phyloP scores from a whole-genome alignment of 2,113 vertebrate species.

The Centropristis striata region DNA sequence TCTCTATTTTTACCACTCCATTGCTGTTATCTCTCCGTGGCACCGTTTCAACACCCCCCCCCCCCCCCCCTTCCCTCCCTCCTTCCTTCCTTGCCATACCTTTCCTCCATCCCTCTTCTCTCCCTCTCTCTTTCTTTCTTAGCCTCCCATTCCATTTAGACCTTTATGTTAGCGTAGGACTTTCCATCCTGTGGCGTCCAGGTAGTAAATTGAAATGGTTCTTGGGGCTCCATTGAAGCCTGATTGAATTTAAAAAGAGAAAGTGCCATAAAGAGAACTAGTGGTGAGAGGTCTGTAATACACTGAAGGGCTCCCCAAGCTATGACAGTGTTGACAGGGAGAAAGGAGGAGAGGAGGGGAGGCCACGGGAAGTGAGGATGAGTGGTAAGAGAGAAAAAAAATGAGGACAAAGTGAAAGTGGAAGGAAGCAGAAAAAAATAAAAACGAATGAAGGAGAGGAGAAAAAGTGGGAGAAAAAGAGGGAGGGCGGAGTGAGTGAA shows the following conservation, averaged over 20 bases:
- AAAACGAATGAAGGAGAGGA: neutral
- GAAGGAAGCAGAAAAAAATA: neutral
- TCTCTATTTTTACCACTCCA: slow-evolving; percentile 71
- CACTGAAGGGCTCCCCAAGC: slow-evolving; percentile 69
- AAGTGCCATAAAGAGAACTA: slow-evolving; percentile 76
- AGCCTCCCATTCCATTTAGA: slow-evolving; percentile 64
- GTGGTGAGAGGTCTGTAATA: slow-evolving; percentile 74
- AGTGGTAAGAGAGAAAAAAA: neutral
- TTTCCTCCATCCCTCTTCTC: slow-evolving; percentile 46
- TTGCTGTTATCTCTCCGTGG: slow-evolving; percentile 67
- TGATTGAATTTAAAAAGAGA: slow-evolving; percentile 82
- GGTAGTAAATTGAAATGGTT: slow-evolving; percentile 81
- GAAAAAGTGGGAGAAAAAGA: neutral
- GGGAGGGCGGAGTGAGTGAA: slow-evolving; percentile 22
- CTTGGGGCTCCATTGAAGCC: slow-evolving; percentile 71
- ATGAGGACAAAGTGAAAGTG: slow-evolving; percentile 29
- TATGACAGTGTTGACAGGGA: slow-evolving; percentile 64
- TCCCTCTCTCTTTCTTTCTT: slow-evolving; percentile 23
- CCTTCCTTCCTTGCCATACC: slow-evolving; percentile 29
- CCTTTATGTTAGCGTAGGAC: slow-evolving; percentile 71
- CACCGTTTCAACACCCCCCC: slow-evolving; percentile 46
- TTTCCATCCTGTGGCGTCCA: slow-evolving; percentile 73
- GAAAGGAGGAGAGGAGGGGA: neutral
- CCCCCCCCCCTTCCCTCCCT: slow-evolving; percentile 31
- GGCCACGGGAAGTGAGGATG: slow-evolving; percentile 15